Evolutionary conservation across 2,113 vertebrate species (phyloP).

Genomic region (Hemiprocne comata): DNA sequence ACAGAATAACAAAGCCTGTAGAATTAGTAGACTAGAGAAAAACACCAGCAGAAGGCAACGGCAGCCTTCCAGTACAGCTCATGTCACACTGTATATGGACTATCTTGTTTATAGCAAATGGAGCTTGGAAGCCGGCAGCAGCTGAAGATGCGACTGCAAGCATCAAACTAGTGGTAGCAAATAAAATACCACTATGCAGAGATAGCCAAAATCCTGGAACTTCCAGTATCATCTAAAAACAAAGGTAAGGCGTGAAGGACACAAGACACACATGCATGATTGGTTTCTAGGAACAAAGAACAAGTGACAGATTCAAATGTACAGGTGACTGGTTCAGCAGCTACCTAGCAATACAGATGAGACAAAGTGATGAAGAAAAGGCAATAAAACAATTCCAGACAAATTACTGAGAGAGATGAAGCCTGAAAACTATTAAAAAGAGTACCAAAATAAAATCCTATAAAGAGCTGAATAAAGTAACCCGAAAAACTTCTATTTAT

Average conservation of each 20-base stretch:
- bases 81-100: not conserved
- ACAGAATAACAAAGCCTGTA: slow-evolving; percentile 12
- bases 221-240: not conserved
- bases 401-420: not conserved
- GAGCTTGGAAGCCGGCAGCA: slow-evolving; percentile 8
- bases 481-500: not conserved
- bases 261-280: not conserved
- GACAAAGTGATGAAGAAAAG: not conserved
- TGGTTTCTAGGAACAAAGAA: not conserved
- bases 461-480: not conserved
- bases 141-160: slow-evolving; percentile 6
- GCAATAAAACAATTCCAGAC: not conserved
- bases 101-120: slow-evolving; percentile 24
- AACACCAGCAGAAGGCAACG: slow-evolving; percentile 59
- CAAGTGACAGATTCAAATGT: not conserved
- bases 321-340: not conserved
- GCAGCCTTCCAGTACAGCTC: slow-evolving; percentile 55
- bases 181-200: not conserved
- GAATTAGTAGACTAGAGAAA: slow-evolving; percentile 46
- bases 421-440: not conserved
- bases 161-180: not conserved
- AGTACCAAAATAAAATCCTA: not conserved
- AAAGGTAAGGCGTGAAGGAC: not conserved
- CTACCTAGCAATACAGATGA: not conserved
- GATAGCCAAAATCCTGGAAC: not conserved